Base-by-base conservation (phyloP, 2,888 invertebrate species). In the Venusia cambrica region DNA sequence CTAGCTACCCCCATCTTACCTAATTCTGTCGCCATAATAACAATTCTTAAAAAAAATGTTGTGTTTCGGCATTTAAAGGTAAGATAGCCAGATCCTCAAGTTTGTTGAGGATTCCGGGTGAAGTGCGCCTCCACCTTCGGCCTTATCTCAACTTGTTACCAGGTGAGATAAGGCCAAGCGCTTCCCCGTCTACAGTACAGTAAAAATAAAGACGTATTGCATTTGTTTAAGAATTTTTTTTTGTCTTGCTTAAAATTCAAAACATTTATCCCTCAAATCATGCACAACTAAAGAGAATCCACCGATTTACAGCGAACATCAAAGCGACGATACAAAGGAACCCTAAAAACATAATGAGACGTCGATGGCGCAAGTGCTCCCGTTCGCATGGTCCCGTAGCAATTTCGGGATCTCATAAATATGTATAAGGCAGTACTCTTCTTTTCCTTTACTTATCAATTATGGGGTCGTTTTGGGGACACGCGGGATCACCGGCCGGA, bases 391-490 rank as follows among this genome's bases (percentile, higher is more conserved):
- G 79, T 73, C 74, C 81, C 77, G 77, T 73, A 81, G 69, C 80
- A 85, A 83, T 84, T 85, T 81, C 62, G 73, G 72, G 69, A 62
- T 57, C 79, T 85, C 84, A 87, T 85, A 85, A 83, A 87, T 87
- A 85, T 85, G 83, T 84, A 85, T 84, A 69, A 74, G 77, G 74
- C 71, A 72, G 77, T 68, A 58, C 63, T 77, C 76, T 84, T 85
- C 83, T 87, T 85, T 87, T 87, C 80, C 85, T 85, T 83, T 83
- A 83, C 85, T 87, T 87, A 87, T 83, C 87, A 88, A 88, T 88
- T 87, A 87, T 75, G 74, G 77, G 80, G 74, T 71, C 79, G 78
- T 85, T 84, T 80, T 76, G 72, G 63, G 71, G 74, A 76, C 79
- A 71, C 68, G 64, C 60, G 68, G 69, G 70, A 65, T 65, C 67